Percentiles rank a stretch among this genome's conserved stretches.
Conservation (phyloP, 2,888 invertebrate genomes). For the Carabus problematicus region DNA sequence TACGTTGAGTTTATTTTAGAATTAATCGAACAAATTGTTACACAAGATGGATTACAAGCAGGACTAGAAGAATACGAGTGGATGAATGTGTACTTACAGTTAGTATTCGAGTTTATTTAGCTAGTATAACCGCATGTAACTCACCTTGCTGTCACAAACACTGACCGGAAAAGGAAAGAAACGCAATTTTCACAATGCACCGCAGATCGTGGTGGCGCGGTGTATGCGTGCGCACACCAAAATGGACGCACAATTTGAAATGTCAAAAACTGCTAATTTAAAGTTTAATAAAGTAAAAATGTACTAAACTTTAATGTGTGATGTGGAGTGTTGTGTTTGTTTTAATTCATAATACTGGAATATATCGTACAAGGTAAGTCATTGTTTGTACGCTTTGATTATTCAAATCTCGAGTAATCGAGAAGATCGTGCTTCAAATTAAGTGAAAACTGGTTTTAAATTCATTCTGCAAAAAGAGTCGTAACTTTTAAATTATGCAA, state of each 20-base stretch:
- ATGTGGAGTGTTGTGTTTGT: neutral
- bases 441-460: no score
- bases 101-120: conserved; percentile 1
- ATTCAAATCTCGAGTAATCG: no score
- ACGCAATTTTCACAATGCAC: neutral
- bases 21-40: neutral
- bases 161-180: conserved; percentile 41
- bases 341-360: neutral
- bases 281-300: neutral
- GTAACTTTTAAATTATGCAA: no score
- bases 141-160: conserved; percentile 41
- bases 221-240: no score
- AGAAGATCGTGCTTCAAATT: no score
- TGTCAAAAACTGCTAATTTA: neutral
- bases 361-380: neutral
- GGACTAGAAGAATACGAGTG: conserved; percentile 3
- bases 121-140: conserved; percentile 27
- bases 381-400: neutral
- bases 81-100: conserved; percentile 26
- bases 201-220: neutral
- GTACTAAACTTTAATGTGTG: no score
- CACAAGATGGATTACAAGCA: neutral
- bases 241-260: no score
- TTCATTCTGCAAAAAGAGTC: no score
- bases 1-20: conserved; percentile 14